Evolutionary conservation across 2,888 invertebrate species (phyloP), one percentile per base, ranked within the genome.

Genomic region (Hydropsyche betteni): DNA sequence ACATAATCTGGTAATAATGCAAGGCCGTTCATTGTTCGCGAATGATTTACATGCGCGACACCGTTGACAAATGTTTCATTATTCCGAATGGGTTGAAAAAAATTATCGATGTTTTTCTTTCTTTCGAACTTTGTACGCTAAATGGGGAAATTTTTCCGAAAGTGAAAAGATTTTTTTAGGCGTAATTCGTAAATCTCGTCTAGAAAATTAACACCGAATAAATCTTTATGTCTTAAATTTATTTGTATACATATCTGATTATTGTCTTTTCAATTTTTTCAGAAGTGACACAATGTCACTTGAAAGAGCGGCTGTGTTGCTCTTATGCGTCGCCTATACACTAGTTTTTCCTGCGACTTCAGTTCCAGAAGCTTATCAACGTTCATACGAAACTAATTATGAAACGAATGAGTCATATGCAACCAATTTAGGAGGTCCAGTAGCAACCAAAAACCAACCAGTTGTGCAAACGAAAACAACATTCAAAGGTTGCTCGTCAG

Each of bases 381-480:
- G 86, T 76, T 85, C 85, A 0, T 86, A 85, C 34, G 84, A 82
- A 36, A 83, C 82, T 52, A 81, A 82, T 3, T 81, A 36, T 36
- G n/a, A n/a, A 55, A 12, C 64, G 4, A n/a, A 33, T n/a, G 34
- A 64, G 34, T 64, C 64, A 8, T 64, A 34, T 34, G 6, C 55
- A 6, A 34, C 64, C 8, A 12, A n/a, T 5, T 12, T 8, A 4
- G 24, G 6, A 7, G 64, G 64, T 36, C 34, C 8, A 6, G n/a
- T 53, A 4, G 61, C 36, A 8, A 53, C 70, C 24, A 77, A 75
- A 0, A 85, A 86, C 0, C 83, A 83, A 0, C 82, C 82, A 0
- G 85, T 85, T 77, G 83, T 87, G 2, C 87, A 87, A 80, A 84
- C 85, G 0, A 86, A 87, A 69, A 83, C 86, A 74, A 84, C 86